Conservation (phyloP, 1,140 invertebrate species). For the Prorops nasuta region DNA sequence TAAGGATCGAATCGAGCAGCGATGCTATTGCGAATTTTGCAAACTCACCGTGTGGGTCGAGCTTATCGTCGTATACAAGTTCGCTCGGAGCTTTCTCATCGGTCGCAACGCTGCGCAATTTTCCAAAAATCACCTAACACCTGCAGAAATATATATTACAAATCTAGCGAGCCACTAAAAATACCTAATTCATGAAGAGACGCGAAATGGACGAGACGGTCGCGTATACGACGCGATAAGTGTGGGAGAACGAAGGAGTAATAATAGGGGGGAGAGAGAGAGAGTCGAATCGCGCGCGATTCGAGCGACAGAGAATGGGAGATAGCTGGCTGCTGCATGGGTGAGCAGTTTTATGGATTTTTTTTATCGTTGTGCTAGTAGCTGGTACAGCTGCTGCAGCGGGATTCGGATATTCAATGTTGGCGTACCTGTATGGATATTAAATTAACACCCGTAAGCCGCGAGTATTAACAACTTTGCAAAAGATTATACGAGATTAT, state of each 20-base stretch:
- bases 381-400: constrained; percentile 28
- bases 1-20: too few species aligned
- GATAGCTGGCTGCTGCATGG: constrained; percentile 17
- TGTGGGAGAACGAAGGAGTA: neutral
- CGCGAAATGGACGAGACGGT: too few species aligned
- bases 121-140: too few species aligned
- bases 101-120: too few species aligned
- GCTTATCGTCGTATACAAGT: too few species aligned
- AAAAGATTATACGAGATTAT: constrained; percentile 61
- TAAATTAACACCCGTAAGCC: constrained; percentile 60
- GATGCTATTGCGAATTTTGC: too few species aligned
- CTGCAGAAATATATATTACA: too few species aligned
- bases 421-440: constrained; percentile 59
- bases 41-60: too few species aligned
- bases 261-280: constrained; percentile 3
- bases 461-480: constrained; percentile 59
- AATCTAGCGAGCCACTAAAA: too few species aligned
- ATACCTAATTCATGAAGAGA: too few species aligned
- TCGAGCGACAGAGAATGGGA: constrained; percentile 28
- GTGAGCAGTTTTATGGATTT: constrained; percentile 54
- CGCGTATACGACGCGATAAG: too few species aligned
- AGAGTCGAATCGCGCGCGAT: neutral
- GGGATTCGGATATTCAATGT: constrained; percentile 59
- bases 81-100: too few species aligned
- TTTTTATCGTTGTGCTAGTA: constrained; percentile 48